Base-by-base conservation (phyloP, 2,888 invertebrate genomes). In the Eilema sororculum region DNA sequence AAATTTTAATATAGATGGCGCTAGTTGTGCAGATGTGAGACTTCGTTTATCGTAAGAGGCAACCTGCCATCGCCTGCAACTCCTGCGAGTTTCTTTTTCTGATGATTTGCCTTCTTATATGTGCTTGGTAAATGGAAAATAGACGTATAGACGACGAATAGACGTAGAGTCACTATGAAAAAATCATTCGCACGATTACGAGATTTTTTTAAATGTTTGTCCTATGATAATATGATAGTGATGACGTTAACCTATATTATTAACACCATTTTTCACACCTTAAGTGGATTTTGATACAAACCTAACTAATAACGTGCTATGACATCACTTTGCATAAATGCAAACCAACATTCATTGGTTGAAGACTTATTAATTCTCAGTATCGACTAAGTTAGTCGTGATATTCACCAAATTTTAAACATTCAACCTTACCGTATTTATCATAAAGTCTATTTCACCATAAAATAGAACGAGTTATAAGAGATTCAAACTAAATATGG, bases 251-350 rank as follows among this genome's bases (percentile, higher is more conserved):
- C 52, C n/a, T n/a, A n/a, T n/a, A n/a, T n/a, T 52, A n/a, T 46
- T 46, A 41, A 20, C 52, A n/a, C 52, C 9, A 52, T 52, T 52
- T 52, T 28, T 64, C 63, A 64, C 33, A 58, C 22, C 68, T 59
- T 33, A 75, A 61, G 59, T 61, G 37, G 71, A 63, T 73, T 76
- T 74, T 73, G 67, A 75, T 78, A 71, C 65, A 64, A 62, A 69
- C 62, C 16, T 65, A 33, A 33, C 72, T 72, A 66, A 65, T 72
- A 76, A 73, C 68, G 63, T 72, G n/a, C 72, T 75, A 84, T 80
- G 80, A 83, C 81, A 76, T 83, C 80, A 83, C 56, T 75, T 67
- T 72, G 75, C 75, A 81, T 78, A 77, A 71, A 65, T 79, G 79
- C 76, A 79, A 73, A 57, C 66, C 41, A 65, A 66, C 64, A 75